Conservation (phyloP, 2,797 vertebrate genomes). For the Pygocentrus nattereri region DNA sequence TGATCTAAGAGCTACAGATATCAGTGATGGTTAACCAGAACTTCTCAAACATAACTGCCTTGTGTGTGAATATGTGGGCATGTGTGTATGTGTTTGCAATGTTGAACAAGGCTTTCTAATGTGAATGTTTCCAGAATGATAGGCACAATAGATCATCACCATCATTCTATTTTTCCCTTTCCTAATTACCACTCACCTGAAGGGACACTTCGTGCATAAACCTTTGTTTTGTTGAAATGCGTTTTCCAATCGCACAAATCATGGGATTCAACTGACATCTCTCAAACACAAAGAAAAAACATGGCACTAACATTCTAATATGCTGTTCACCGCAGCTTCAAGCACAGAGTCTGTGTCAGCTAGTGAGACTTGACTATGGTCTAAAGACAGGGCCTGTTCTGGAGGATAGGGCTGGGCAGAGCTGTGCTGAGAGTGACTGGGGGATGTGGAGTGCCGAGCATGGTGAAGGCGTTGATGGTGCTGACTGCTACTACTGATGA, state of each 20-base stretch:
- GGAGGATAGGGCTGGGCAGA: conserved; percentile 56
- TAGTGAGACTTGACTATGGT: conserved; percentile 81
- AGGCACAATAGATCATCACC: conserved; percentile 69
- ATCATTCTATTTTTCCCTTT: conserved; percentile 16
- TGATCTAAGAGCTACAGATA: conserved; percentile 38
- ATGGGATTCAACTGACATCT: conserved; percentile 56
- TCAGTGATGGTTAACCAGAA: conserved; percentile 39
- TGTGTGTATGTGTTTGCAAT: conserved; percentile 36
- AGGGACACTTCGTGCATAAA: conserved; percentile 36
- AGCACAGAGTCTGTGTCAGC: conserved; percentile 95
- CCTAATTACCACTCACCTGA: conserved; percentile 20
- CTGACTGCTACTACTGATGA: conserved; percentile 48
- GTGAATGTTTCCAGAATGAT: conserved; percentile 76
- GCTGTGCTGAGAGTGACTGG: conserved; percentile 57
- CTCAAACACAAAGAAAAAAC: conserved; percentile 52
- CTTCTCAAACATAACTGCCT: conserved; percentile 52
- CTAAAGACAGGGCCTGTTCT: conserved; percentile 84
- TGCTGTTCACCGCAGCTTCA: conserved; percentile 99
- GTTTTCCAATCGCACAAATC: conserved; percentile 26
- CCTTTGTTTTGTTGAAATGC: conserved; percentile 31
- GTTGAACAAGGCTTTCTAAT: conserved; percentile 70
- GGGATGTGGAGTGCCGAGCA: conserved; percentile 63
- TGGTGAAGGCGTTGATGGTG: conserved; percentile 53
- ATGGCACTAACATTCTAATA: conserved; percentile 93
- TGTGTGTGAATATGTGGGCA: too few relatives aligned